These are phyloP conservation scores for Ispidina picta DNA, from an alignment of 2,797 vertebrate species.

Conservation along the genomic window DNA sequence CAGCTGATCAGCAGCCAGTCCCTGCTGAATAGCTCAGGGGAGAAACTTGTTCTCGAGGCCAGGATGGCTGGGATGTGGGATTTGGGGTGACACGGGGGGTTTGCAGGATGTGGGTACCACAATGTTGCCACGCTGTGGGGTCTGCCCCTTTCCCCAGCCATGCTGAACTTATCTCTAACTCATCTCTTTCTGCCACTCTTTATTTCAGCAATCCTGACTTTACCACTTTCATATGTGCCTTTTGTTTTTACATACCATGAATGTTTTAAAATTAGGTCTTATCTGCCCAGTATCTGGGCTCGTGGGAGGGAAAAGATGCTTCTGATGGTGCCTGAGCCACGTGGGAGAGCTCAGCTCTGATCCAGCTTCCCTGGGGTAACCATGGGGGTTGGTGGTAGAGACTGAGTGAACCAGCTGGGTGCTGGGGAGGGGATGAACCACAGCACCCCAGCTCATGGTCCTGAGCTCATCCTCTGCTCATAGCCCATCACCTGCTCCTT, in stretches of 20 bases:
- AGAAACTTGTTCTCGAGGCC: accelerated
- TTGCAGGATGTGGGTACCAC: background rate
- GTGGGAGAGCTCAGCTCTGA: background rate
- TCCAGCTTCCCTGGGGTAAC: background rate
- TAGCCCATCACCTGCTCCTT: background rate
- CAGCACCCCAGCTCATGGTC: background rate
- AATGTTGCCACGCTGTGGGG: accelerated
- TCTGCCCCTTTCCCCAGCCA: background rate
- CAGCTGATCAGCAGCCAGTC: background rate
- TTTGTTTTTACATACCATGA: background rate
- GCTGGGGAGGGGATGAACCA: background rate
- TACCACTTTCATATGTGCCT: background rate
- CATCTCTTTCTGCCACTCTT: background rate
- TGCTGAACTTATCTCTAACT: background rate
- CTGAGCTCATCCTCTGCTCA: background rate
- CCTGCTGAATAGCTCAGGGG: background rate
- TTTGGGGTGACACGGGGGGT: accelerated
- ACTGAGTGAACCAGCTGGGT: background rate
- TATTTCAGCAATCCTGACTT: background rate
- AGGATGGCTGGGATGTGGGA: accelerated
- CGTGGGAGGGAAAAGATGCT: background rate
- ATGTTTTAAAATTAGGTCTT: background rate
- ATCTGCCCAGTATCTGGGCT: background rate
- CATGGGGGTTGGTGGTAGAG: accelerated
- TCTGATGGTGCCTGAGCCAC: background rate